These are phyloP conservation scores for Zalophus californianus DNA, from an alignment of 2,797 vertebrate species.

Conservation along the genomic window DNA sequence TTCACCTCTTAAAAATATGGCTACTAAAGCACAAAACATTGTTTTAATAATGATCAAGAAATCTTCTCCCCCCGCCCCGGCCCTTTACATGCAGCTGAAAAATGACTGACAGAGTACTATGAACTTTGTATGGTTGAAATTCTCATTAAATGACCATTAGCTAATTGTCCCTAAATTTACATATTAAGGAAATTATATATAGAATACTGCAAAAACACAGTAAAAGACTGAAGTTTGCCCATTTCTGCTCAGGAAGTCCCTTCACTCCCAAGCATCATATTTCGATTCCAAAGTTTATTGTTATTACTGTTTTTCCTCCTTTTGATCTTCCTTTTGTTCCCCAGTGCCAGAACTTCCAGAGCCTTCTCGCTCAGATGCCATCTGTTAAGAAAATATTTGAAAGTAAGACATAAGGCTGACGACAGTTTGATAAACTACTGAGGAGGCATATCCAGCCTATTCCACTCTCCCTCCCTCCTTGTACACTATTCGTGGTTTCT, in stretches of 20 bases:
- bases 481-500: neutral
- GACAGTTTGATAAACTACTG: neutral
- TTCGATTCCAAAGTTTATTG: slow-evolving; percentile 76
- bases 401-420: neutral
- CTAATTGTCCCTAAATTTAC: slow-evolving; percentile 88
- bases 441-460: neutral
- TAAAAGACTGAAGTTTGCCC: slow-evolving; percentile 91
- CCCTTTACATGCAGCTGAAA: slow-evolving; percentile 72
- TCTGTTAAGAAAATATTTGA: slow-evolving; percentile 88
- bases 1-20: slow-evolving; percentile 69
- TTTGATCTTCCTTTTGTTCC: slow-evolving; percentile 96
- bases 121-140: slow-evolving; percentile 78
- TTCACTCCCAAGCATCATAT: slow-evolving; percentile 87
- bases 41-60: slow-evolving; percentile 76
- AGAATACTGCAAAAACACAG: slow-evolving; percentile 97
- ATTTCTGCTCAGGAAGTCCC: slow-evolving; percentile 88
- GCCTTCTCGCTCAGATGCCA: slow-evolving; percentile 96
- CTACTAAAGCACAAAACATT: slow-evolving; percentile 75
- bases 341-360: slow-evolving; percentile 89
- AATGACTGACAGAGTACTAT: slow-evolving; percentile 72
- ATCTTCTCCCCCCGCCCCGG: neutral
- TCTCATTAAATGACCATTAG: slow-evolving; percentile 86
- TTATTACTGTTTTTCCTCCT: slow-evolving; percentile 91
- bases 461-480: neutral
- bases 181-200: slow-evolving; percentile 90